phyloP scores from a whole-genome alignment of 2,888 invertebrate genomes.

The Carcina quercana region DNA sequence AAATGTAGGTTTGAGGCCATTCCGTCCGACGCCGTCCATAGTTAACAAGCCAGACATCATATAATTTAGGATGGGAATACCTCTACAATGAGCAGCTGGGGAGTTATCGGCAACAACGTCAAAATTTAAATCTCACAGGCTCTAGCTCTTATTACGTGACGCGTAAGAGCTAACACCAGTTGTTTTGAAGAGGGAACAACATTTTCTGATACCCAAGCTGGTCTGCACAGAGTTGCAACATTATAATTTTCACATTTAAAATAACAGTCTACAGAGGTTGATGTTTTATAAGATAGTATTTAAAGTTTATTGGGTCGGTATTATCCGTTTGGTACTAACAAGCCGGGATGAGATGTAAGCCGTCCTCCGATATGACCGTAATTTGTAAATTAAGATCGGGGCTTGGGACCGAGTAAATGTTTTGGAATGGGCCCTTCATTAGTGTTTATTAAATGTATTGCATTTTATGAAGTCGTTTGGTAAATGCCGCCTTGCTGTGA shows the following conservation, averaged over 20 bases:
- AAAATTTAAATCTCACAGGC: too few relatives aligned
- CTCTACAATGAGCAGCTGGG: background rate
- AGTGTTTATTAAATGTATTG: constrained; percentile 43
- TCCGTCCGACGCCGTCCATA: constrained; percentile 20
- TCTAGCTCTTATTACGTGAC: too few relatives aligned
- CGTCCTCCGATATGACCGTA: constrained; percentile 41
- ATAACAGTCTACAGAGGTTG: constrained; percentile 42
- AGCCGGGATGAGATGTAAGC: constrained; percentile 33
- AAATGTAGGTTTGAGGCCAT: constrained; percentile 19
- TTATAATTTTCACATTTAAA: constrained; percentile 63
- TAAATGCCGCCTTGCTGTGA: constrained; percentile 26
- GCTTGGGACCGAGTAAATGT: constrained; percentile 37
- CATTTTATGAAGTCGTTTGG: constrained; percentile 26
- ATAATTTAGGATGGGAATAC: constrained; percentile 49
- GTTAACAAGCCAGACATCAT: constrained; percentile 49
- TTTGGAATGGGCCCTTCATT: constrained; percentile 54
- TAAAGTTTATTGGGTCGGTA: constrained; percentile 41
- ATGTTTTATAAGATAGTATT: constrained; percentile 33
- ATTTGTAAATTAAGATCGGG: constrained; percentile 54
- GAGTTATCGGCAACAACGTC: too few relatives aligned
- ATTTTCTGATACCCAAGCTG: too few relatives aligned
- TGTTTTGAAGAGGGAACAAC: too few relatives aligned
- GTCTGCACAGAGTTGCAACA: constrained; percentile 37
- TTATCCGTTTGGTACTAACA: constrained; percentile 29
- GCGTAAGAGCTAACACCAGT: too few relatives aligned